Evolutionary conservation across 2,888 invertebrate genomes (phyloP), one percentile per base, ranked within the genome.

Genomic region (Strigamia crassipes): DNA sequence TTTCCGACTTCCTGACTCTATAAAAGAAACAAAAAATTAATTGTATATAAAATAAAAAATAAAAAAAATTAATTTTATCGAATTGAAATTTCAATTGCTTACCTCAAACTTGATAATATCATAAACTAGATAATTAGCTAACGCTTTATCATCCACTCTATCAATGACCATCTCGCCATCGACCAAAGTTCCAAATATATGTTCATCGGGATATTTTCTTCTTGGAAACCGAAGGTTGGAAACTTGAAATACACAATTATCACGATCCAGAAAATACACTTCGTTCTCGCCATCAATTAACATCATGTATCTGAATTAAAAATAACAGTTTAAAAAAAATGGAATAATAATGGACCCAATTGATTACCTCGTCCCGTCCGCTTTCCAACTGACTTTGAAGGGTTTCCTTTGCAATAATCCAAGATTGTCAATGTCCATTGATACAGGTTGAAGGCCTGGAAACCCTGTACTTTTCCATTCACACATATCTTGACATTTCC

Each of bases 121-220:
- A 86, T 99, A 99, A 73, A 96, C 95, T 83, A 99, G 91, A 88
- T 94, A 99, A 77, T 99, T 91, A 0, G 97, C 96, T 85, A 93
- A 92, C 83, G 92, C 91, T 85, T 91, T 89, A 0, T 93, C 94
- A 66, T 89, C 86, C 15, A 93, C 93, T 89, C 92, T 93, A 87
- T 98, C 98, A 84, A 96, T 92, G 13, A 99, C 97, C 96, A 98
- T 96, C 91, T 99, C 98, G 83, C 98, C 98, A 89, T 99, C 99
- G 31, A 98, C 87, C 15, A 98, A 89, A 9, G 98, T 98, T 86
- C 96, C 91, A 82, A 88, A 90, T 27, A 98, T 88, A 89, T 94
- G 94, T 82, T 91, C 89, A 21, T 89, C 89, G 13, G 92, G 89
- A 87, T 95, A 92, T 87, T 93, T 93, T 79, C 92, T 90, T 85